A percentile compares a stretch with the other conserved stretches of the same genome.
phyloP scores from a whole-genome alignment of 2,797 vertebrate species.

The Acipenser transmontanus region DNA sequence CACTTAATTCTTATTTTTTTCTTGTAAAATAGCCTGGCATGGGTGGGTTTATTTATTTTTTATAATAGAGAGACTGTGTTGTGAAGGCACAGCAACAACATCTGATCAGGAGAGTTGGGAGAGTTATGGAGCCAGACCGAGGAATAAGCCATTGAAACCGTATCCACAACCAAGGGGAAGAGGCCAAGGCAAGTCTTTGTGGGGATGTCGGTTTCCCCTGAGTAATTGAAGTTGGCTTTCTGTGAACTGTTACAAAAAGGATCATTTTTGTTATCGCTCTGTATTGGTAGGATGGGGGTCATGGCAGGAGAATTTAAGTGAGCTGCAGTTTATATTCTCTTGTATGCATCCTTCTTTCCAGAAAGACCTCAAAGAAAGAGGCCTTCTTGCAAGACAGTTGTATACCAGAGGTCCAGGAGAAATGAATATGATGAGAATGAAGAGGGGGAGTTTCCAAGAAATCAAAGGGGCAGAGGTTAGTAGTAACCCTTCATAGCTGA shows the following conservation, averaged over 20 bases:
- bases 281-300: no score
- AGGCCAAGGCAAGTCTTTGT: constrained; percentile 36
- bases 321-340: background rate
- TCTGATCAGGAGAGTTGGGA: constrained; percentile 40
- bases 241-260: no score
- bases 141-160: constrained; percentile 35
- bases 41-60: no score
- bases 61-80: constrained; percentile 41
- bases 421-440: constrained; percentile 35
- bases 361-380: constrained; percentile 47
- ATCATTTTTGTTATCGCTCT: no score
- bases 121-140: constrained; percentile 30
- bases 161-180: constrained; percentile 30
- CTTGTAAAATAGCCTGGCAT: no score
- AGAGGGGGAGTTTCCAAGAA: constrained; percentile 18
- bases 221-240: no score
- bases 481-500: background rate
- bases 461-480: constrained; percentile 50
- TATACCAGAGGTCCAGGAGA: constrained; percentile 39
- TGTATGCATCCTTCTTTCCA: background rate
- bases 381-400: constrained; percentile 22
- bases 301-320: no score
- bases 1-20: no score
- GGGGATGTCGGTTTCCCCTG: no score
- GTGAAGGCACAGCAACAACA: constrained; percentile 22